Evolutionary conservation across 2,797 vertebrate species (phyloP).

Genomic region (Hylomyscus alleni): DNA sequence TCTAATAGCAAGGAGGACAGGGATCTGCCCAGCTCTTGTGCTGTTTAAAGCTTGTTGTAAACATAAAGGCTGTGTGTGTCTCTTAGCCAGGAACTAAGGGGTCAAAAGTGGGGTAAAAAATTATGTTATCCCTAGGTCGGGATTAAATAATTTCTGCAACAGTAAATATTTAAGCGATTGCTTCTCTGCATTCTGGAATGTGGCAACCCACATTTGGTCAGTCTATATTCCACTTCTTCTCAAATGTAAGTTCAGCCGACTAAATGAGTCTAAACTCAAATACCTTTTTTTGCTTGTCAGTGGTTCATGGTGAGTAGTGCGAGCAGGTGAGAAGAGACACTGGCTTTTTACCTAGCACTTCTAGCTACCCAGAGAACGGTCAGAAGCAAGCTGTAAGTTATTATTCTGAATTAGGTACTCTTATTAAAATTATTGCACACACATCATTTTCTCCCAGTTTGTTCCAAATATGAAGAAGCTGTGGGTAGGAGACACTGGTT

Average conservation of each 20-base stretch:
- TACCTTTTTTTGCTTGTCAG: background rate
- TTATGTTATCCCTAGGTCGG: background rate
- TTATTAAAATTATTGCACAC: background rate
- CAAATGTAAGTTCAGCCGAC: background rate
- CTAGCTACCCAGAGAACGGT: constrained; percentile 13
- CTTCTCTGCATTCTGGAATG: background rate
- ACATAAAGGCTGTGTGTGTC: background rate
- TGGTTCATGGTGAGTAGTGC: background rate
- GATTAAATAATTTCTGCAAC: background rate
- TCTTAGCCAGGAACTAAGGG: background rate
- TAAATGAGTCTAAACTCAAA: constrained; percentile 39
- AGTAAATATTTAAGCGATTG: background rate
- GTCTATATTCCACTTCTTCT: constrained; percentile 21
- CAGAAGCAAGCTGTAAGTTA: constrained; percentile 16
- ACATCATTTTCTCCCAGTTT: background rate
- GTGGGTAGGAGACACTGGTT: background rate
- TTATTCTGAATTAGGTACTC: constrained; percentile 42
- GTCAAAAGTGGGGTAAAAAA: background rate
- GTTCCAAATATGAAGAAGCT: constrained; percentile 41
- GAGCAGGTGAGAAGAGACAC: constrained; percentile 6
- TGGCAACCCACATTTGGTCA: background rate
- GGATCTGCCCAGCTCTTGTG: background rate
- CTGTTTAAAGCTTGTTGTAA: background rate
- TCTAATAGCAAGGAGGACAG: background rate
- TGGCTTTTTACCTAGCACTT: constrained; percentile 11